Base-by-base conservation (phyloP, 2,888 invertebrate species). In the Phortica magna region DNA sequence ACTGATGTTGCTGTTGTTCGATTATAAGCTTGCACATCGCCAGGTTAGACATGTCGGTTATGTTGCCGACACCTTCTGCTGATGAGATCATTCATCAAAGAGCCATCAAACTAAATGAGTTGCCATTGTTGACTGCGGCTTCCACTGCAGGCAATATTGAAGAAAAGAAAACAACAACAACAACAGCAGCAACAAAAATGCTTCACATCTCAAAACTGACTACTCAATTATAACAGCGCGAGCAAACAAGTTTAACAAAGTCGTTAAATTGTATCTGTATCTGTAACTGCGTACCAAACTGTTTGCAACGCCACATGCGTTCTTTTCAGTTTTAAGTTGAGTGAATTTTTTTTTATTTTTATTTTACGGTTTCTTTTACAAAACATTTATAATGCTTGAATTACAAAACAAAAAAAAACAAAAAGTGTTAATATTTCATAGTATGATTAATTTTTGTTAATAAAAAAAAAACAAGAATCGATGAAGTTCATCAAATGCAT, bases 41-140 rank as follows among this genome's bases (percentile, higher is more conserved):
- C 64, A 10, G 64, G 53, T 17, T 73, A 42, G 61, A n/a, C 19
- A 84, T 87, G 83, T 83, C 84, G 83, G 72, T 61, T 76, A 73
- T 84, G 83, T 80, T 74, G 84, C 78, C 79, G 89, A 89, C 89
- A 90, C 89, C 89, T 90, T 78, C 70, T 83, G 81, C 83, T 89
- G 89, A 90, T 90, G 90, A 89, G 89, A 87, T 90, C 89, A 90
- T 90, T 89, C 89, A 89, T 90, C 90, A 90, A 84, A 81, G 82
- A 79, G 77, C 78, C 82, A 84, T 82, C 81, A 83, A 80, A 83
- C 83, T 80, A 89, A 89, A 89, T 89, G 89, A 89, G 87, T 89
- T 88, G 82, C 87, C 82, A 85, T 89, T 89, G 89, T 89, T 84
- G 80, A 73, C 65, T 77, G 79, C 78, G 76, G n/a, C 79, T 71